phyloP scores from a whole-genome alignment of 2,888 invertebrate genomes.

The Kuschelorhynchus macadamiae region DNA sequence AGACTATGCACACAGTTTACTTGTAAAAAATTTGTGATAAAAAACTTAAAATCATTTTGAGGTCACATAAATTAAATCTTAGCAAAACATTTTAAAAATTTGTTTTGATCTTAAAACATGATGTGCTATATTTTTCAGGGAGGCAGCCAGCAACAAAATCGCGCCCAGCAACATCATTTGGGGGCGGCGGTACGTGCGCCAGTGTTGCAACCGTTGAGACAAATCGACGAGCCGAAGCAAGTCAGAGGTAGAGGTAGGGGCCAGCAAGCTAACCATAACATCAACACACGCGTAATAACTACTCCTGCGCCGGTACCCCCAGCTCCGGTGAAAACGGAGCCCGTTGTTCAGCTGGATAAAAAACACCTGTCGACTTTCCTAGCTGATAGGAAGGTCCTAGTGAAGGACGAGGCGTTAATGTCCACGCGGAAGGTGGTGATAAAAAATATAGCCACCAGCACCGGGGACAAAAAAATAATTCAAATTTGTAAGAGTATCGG shows the following conservation, averaged over 20 bases:
- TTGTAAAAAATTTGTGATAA: no score
- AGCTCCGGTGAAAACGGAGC: neutral
- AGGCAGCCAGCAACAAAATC: no score
- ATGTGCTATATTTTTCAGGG: no score
- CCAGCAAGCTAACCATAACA: neutral
- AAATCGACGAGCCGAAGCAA: neutral
- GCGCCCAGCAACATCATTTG: no score
- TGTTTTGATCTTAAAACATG: no score
- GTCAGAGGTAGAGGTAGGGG: neutral
- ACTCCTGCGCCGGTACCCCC: neutral
- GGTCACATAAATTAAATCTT: no score
- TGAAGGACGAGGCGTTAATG: constrained; percentile 39
- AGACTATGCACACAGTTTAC: no score
- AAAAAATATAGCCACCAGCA: constrained; percentile 47
- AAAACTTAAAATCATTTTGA: no score
- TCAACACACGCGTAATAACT: neutral
- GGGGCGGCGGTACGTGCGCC: neutral
- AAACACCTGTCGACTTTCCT: constrained; percentile 34
- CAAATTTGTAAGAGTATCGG: constrained; percentile 48
- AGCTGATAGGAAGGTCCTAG: constrained; percentile 38
- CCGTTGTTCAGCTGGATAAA: constrained; percentile 15
- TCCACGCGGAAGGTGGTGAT: constrained; percentile 43
- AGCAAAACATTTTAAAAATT: no score
- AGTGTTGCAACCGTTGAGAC: constrained; percentile 1
- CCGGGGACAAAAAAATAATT: constrained; percentile 46